Percentiles rank a stretch among this genome's conserved stretches.
Evolutionary conservation across 2,113 vertebrate species (phyloP).

Genomic region (Larimichthys crocea): DNA sequence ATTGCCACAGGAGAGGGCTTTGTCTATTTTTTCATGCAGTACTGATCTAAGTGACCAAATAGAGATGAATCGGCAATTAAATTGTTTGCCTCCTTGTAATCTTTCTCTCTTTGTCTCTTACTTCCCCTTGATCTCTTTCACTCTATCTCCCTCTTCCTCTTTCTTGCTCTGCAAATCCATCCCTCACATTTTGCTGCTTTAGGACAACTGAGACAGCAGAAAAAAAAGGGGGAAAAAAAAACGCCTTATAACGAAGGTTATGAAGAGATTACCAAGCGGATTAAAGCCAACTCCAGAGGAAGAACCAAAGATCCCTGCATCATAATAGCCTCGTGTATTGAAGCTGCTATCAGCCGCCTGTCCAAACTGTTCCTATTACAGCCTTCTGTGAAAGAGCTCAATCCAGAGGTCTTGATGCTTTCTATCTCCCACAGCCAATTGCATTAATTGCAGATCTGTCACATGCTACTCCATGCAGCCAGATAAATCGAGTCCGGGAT

Average conservation of each 20-base stretch:
- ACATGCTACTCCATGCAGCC: constrained; percentile 6
- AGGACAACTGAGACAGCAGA: constrained; percentile 22
- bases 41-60: constrained; percentile 17
- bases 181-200: constrained; percentile 41
- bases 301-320: constrained; percentile 45
- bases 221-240: constrained; percentile 23
- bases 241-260: constrained; percentile 34
- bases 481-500: constrained; percentile 57
- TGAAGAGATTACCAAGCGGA: constrained; percentile 61
- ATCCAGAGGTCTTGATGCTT: constrained; percentile 45
- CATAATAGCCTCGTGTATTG: constrained; percentile 46
- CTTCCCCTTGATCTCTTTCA: constrained; percentile 20
- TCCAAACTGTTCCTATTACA: constrained; percentile 54
- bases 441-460: constrained; percentile 57
- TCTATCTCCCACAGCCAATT: constrained; percentile 42
- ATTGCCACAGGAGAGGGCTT: constrained; percentile 22
- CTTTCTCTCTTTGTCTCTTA: constrained; percentile 42
- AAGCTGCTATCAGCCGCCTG: constrained; percentile 38
- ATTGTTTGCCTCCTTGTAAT: constrained; percentile 46
- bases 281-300: constrained; percentile 52
- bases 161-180: constrained; percentile 49
- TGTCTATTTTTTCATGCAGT: constrained; percentile 12
- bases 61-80: constrained; percentile 55
- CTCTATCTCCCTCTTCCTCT: not conserved
- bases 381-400: constrained; percentile 48